Evolutionary conservation across 1,140 invertebrate species (phyloP), one percentile per base, ranked within the genome.

Genomic region (Euglossa dilemma): DNA sequence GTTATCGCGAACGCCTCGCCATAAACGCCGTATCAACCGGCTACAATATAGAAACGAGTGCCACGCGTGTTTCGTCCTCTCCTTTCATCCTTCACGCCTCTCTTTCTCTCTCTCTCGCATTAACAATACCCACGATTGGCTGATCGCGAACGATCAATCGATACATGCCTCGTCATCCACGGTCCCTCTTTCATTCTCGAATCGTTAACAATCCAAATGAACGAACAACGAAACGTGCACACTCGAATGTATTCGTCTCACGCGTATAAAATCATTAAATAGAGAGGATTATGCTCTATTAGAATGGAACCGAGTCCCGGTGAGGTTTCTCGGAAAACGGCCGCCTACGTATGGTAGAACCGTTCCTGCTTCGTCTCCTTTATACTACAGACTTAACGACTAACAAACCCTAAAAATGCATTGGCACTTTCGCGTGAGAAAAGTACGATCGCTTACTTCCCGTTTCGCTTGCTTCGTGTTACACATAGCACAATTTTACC

Each of bases 371-470:
- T 9, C 0, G 4, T 28, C 43, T 20, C 25, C 2, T 45, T 11
- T 23, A 36, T 20, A 28, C 50, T 12, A 36, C n/a, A 14, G n/a
- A 64, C 61, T 28, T 50, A 78, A 70, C 9, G 25, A 43, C 73
- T 83, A 63, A 57, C 25, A 36, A 36, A 54, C 11, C 18, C 56
- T 70, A 78, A 70, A 83, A 83, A 83, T 77, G 74, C 73, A 78
- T 83, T 83, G 80, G 80, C 80, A 83, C 80, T 83, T 83, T 43
- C 47, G 56, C 28, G 25, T 18, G 36, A 28, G 43, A 12, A 75
- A 11, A 36, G 20, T 7, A 8, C 28, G 20, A n/a, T 72, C 23
- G 11, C 54, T 28, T 14, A 23, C 5, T 4, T n/a, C 57, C 12
- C 57, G 52, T 18, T 9, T 47, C 76, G 25, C 56, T 59, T 9